A percentile compares a stretch with the other conserved stretches of the same genome.
phyloP scores from a whole-genome alignment of 2,888 invertebrate genomes.

The Hemaris fuciformis region DNA sequence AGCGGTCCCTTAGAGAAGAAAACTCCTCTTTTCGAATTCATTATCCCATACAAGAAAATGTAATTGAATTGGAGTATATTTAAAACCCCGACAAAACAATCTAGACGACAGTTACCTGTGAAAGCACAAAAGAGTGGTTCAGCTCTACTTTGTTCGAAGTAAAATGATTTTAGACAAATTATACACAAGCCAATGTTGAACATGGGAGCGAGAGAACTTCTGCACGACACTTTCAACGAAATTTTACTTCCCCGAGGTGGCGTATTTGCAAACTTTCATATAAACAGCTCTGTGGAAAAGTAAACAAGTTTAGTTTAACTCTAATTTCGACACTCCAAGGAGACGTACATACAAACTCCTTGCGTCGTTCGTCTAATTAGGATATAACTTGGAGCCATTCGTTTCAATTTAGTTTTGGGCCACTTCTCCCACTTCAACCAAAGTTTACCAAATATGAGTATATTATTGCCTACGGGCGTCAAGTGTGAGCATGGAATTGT shows the following conservation, averaged over 20 bases:
- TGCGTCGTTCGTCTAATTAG: slow-evolving; percentile 63
- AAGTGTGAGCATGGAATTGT: slow-evolving; percentile 19
- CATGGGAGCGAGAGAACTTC: slow-evolving; percentile 43
- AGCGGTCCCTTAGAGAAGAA: no score
- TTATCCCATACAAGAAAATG: neutral
- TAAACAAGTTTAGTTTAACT: slow-evolving; percentile 73
- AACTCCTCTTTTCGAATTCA: no score
- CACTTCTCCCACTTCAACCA: slow-evolving; percentile 33
- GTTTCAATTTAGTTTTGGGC: slow-evolving; percentile 63
- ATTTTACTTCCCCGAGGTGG: slow-evolving; percentile 58
- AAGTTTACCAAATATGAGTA: slow-evolving; percentile 28
- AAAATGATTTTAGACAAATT: slow-evolving; percentile 36
- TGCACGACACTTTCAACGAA: slow-evolving; percentile 50
- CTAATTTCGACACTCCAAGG: slow-evolving; percentile 71
- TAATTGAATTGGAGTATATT: neutral
- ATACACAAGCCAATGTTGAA: slow-evolving; percentile 26
- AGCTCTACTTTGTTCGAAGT: slow-evolving; percentile 11
- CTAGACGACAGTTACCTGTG: neutral
- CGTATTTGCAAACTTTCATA: slow-evolving; percentile 66
- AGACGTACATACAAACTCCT: slow-evolving; percentile 62
- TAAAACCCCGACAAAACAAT: neutral
- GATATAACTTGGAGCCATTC: slow-evolving; percentile 65
- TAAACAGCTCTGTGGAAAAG: slow-evolving; percentile 63
- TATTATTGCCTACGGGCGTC: slow-evolving; percentile 27
- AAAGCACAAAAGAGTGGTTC: neutral